Evolutionary conservation across 1,140 invertebrate species (phyloP).

Genomic region (Brachionus angularis): DNA sequence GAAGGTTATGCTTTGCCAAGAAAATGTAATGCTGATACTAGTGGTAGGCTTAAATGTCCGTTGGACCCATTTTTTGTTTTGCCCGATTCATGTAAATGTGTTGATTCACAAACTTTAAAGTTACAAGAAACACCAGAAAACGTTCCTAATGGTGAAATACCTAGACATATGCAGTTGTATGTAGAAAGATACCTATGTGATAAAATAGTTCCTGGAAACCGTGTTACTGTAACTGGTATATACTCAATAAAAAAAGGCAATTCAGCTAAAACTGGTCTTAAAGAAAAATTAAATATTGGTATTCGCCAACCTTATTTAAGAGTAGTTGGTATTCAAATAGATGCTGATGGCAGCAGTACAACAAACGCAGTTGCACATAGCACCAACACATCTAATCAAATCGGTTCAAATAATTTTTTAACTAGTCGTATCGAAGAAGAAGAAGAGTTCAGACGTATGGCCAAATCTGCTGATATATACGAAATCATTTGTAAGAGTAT

Average conservation of each 20-base stretch:
- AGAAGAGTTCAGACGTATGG: constrained; percentile 79
- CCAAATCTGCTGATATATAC: constrained; percentile 77
- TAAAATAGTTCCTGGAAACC: constrained; percentile 88
- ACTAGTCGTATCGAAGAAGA: constrained; percentile 69
- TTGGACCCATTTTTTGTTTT: constrained; percentile 95
- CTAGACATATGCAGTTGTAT: constrained; percentile 88
- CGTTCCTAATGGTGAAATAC: constrained; percentile 96
- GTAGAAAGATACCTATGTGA: constrained; percentile 72
- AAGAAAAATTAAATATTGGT: constrained; percentile 74
- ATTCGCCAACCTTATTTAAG: constrained; percentile 88
- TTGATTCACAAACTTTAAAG: constrained; percentile 82
- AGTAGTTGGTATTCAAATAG: constrained; percentile 83
- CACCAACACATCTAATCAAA: background rate
- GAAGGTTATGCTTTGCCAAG: constrained; percentile 94
- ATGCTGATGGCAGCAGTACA: constrained; percentile 68
- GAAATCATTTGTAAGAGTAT: constrained; percentile 83
- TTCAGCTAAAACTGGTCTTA: constrained; percentile 57
- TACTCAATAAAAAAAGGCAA: constrained; percentile 90
- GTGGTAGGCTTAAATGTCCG: constrained; percentile 71
- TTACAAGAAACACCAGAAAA: constrained; percentile 92
- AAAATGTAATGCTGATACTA: constrained; percentile 65
- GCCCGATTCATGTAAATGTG: constrained; percentile 92
- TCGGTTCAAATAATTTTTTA: constrained; percentile 61
- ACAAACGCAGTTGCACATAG: no score
- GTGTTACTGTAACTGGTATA: constrained; percentile 86